Evolutionary conservation across 2,797 vertebrate genomes (phyloP).

Genomic region (Anabas testudineus): DNA sequence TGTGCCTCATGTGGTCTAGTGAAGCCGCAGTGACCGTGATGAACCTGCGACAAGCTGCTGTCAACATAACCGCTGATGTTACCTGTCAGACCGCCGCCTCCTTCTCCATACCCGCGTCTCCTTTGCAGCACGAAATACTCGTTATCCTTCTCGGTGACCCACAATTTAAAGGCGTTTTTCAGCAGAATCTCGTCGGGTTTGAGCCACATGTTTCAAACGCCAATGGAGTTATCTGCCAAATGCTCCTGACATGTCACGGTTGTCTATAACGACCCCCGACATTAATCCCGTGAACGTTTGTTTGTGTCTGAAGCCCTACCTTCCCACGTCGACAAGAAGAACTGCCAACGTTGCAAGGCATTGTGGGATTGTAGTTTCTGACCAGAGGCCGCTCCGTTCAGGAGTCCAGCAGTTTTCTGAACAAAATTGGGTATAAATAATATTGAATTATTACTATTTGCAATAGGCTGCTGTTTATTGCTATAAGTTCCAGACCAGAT

Average conservation of each 20-base stretch:
- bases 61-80: conserved; percentile 44
- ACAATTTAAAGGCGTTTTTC: conserved; percentile 96
- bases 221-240: conserved; percentile 48
- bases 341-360: conserved; percentile 65
- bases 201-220: conserved; percentile 90
- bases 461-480: too few relatives aligned
- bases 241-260: conserved; percentile 72
- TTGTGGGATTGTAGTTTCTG: conserved; percentile 88
- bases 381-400: conserved; percentile 14
- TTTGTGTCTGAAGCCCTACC: conserved; percentile 78
- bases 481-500: too few relatives aligned
- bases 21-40: not conserved
- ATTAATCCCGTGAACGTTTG: conserved; percentile 78
- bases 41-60: not conserved
- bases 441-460: too few relatives aligned
- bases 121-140: conserved; percentile 95
- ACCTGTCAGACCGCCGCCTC: conserved; percentile 94
- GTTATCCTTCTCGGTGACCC: conserved; percentile 94
- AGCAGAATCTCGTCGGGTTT: conserved; percentile 96
- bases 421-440: not conserved
- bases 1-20: not conserved
- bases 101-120: conserved; percentile 92
- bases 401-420: not conserved
- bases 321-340: conserved; percentile 88
- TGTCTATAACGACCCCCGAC: conserved; percentile 58